Base-by-base conservation (phyloP, 53 echinoderm and acorn worm genomes). In the Echinarachnius parma region DNA sequence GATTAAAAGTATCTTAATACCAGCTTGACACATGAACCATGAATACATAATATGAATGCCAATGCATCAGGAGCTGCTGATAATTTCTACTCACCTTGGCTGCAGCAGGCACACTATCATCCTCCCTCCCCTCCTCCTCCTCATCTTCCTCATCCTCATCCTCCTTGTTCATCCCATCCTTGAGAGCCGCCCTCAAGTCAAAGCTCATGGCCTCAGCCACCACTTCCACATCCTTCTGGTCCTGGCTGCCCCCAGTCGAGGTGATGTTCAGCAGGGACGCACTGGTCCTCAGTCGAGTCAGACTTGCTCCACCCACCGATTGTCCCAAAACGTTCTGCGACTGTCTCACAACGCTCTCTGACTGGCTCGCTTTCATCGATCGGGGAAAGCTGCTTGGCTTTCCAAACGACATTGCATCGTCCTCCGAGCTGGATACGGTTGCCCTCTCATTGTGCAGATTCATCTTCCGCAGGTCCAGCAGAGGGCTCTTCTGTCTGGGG, bases 181-280 rank as follows among this genome's bases (percentile, higher is more conserved):
- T 48, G 13, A 57, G 24, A 31, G 66, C 46, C n/a, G 18, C 62
- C 36, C 31, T 60, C 34, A 79, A 46, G 53, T 87, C 81, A 82
- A 77, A 91, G 1, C 84, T 77, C 79, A 95, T 44, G 2, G 96
- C 87, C 53, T 78, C 91, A 25, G 91, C 85, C 4, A 95, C 87
- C 37, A 84, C 45, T 42, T 79, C 64, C 1, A 82, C 87, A 18
- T 91, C 84, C 19, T 84, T 77, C 44, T 54, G 64, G 19, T 77
- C 83, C 22, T 68, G 78, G 3, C 71, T 19, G 5, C 24, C 60
- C 48, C 23, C 55, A 3, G 34, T 11, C 3, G 60, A 59, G 9
- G 49, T 35, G 48, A 68, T 60, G 5, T 49, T 77, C 35, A 67
- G 61, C 44, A 83, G 42, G 22, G 77, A 53, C 18, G 63, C 49